A percentile compares a stretch with the other conserved stretches of the same genome.
Evolutionary conservation across 2,888 invertebrate species (phyloP).

Genomic region (Siphlonurus alternatus): DNA sequence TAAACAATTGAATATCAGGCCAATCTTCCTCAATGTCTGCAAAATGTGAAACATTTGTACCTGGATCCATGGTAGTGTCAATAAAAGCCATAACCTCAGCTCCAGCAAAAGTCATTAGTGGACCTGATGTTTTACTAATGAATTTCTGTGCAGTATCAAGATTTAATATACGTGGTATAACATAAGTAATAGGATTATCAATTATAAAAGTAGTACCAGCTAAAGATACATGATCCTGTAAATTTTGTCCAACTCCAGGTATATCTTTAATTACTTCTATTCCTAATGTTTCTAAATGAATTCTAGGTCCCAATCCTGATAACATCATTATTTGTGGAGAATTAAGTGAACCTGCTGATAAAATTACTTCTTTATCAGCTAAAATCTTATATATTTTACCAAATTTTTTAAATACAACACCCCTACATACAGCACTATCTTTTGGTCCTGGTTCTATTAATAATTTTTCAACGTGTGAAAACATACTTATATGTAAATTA

Average conservation of each 20-base stretch:
- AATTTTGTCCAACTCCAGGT: slow-evolving; percentile 61
- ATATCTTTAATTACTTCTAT: slow-evolving; percentile 42
- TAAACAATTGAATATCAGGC: slow-evolving; percentile 64
- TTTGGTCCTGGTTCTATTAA: slow-evolving; percentile 30
- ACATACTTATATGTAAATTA: slow-evolving; percentile 56
- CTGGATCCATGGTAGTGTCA: neutral
- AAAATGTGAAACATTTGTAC: neutral
- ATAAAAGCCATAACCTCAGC: neutral
- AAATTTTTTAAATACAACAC: slow-evolving; percentile 45
- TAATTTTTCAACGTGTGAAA: slow-evolving; percentile 49
- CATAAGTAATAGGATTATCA: slow-evolving; percentile 49
- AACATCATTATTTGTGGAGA: slow-evolving; percentile 76
- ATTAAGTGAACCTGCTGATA: slow-evolving; percentile 71
- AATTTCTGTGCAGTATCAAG: slow-evolving; percentile 44
- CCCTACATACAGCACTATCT: slow-evolving; percentile 41
- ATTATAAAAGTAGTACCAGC: slow-evolving; percentile 60
- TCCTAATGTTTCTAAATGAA: slow-evolving; percentile 39
- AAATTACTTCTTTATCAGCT: slow-evolving; percentile 59
- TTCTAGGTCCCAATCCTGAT: slow-evolving; percentile 58
- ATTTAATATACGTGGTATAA: slow-evolving; percentile 45
- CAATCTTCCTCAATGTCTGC: slow-evolving; percentile 35
- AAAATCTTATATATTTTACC: slow-evolving; percentile 34
- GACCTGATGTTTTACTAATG: slow-evolving; percentile 38
- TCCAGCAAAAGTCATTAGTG: slow-evolving; percentile 53
- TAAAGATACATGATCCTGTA: slow-evolving; percentile 69